These are phyloP conservation scores for Wasmannia auropunctata DNA, from an alignment of 1,140 invertebrate genomes.

Conservation along the genomic window DNA sequence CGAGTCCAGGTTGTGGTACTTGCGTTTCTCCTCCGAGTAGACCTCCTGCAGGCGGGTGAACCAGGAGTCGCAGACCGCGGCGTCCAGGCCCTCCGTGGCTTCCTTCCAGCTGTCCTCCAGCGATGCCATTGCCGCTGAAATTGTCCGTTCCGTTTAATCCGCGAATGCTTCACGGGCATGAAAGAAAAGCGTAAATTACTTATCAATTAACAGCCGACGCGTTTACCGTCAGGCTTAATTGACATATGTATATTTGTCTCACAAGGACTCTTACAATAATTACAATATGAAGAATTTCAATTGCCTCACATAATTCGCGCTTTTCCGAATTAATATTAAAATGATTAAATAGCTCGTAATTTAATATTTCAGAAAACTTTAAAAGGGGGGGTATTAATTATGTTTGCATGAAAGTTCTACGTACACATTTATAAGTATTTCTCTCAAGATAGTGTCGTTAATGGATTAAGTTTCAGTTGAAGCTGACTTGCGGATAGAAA, in stretches of 20 bases:
- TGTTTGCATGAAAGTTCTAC: too few relatives aligned
- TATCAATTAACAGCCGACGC: not conserved
- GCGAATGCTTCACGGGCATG: not conserved
- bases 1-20: conserved; percentile 85
- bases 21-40: conserved; percentile 83
- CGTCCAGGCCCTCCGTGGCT: conserved; percentile 78
- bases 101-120: conserved; percentile 83
- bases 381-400: not conserved
- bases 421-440: too few relatives aligned
- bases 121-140: conserved; percentile 76
- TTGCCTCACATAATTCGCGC: not conserved
- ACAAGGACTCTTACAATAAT: not conserved
- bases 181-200: not conserved
- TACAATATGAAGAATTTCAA: not conserved
- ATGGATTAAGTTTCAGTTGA: not conserved
- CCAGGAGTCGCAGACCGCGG: conserved; percentile 78
- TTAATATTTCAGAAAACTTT: not conserved
- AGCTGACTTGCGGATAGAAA: not conserved
- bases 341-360: not conserved
- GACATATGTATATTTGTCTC: too few relatives aligned
- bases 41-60: conserved; percentile 77
- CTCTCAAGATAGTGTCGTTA: too few relatives aligned
- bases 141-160: not conserved
- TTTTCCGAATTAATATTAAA: not conserved
- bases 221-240: not conserved